Percentiles rank a stretch among this genome's conserved stretches.
Evolutionary conservation across 2,888 invertebrate genomes (phyloP).

Genomic region (Tineola bisselliella): DNA sequence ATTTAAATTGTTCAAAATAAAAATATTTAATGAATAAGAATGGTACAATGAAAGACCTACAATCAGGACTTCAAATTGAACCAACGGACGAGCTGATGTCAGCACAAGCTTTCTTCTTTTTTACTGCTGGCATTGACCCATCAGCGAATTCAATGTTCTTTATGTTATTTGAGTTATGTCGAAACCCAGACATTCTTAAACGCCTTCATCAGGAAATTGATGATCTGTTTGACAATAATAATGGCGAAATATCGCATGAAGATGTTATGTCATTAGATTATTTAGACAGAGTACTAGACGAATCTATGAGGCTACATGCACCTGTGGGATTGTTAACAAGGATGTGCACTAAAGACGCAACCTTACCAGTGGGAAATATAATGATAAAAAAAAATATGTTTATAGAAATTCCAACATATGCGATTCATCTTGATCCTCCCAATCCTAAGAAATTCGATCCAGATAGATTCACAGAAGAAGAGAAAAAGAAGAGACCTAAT

Average conservation of each 20-base stretch:
- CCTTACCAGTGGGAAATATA: conserved; percentile 1
- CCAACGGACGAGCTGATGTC: conserved; percentile 41
- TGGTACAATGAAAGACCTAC: conserved; percentile 31
- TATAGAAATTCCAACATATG: conserved; percentile 17
- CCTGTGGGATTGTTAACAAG: conserved; percentile 35
- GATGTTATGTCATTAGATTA: conserved; percentile 39
- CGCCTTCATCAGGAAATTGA: conserved; percentile 48
- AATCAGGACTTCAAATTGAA: conserved; percentile 31
- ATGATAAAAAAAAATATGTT: background rate
- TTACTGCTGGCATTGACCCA: too few relatives aligned
- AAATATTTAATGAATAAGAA: conserved; percentile 32
- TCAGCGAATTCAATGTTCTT: too few relatives aligned
- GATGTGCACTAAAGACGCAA: conserved; percentile 28
- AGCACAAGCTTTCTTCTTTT: too few relatives aligned
- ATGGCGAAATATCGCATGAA: conserved; percentile 32
- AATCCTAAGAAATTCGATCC: conserved; percentile 28
- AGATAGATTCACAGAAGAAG: conserved; percentile 30
- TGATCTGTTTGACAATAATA: conserved; percentile 25
- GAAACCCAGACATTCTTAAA: conserved; percentile 36
- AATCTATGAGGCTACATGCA: conserved; percentile 41
- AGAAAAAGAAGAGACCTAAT: too few relatives aligned
- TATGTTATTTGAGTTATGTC: too few relatives aligned
- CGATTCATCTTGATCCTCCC: conserved; percentile 20
- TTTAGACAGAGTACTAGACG: conserved; percentile 45
- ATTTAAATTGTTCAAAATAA: conserved; percentile 28